phyloP scores from a whole-genome alignment of 2,888 invertebrate genomes.

The Colostygia pectinataria region DNA sequence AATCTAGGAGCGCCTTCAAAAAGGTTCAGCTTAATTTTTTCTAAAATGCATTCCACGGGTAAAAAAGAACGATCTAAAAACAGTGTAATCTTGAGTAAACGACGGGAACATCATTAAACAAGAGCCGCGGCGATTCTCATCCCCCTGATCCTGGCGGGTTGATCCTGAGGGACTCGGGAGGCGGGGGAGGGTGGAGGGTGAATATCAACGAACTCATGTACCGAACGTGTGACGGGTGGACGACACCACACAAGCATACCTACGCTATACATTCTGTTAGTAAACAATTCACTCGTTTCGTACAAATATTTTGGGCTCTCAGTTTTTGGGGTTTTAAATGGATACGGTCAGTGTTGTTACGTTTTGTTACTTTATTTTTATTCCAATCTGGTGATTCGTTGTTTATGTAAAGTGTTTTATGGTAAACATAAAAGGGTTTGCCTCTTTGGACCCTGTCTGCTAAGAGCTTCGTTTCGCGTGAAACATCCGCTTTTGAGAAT shows the following conservation, averaged over 20 bases:
- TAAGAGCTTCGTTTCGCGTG: neutral
- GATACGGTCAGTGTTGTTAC: constrained; percentile 20
- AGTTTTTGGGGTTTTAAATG: constrained; percentile 26
- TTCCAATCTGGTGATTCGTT: constrained; percentile 8
- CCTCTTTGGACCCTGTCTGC: neutral
- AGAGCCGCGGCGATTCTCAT: constrained; percentile 57
- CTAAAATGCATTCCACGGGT: constrained; percentile 34
- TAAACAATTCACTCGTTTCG: constrained; percentile 71
- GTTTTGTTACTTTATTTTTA: constrained; percentile 27
- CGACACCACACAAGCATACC: constrained; percentile 54
- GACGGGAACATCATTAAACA: constrained; percentile 75
- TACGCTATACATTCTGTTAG: constrained; percentile 72
- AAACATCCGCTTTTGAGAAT: constrained; percentile 1
- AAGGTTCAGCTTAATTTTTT: constrained; percentile 24
- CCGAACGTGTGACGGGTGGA: constrained; percentile 70
- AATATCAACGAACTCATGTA: constrained; percentile 80
- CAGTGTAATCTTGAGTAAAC: constrained; percentile 66
- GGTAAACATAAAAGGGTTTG: neutral
- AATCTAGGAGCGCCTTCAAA: constrained; percentile 6
- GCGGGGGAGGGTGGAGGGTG: constrained; percentile 46
- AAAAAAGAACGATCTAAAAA: constrained; percentile 47
- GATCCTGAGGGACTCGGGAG: constrained; percentile 52
- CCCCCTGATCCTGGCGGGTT: constrained; percentile 58
- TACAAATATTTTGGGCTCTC: constrained; percentile 32
- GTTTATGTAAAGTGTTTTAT: constrained; percentile 5